These are phyloP conservation scores for Cherax quadricarinatus DNA, from an alignment of 1,140 invertebrate genomes.

Conservation along the genomic window DNA sequence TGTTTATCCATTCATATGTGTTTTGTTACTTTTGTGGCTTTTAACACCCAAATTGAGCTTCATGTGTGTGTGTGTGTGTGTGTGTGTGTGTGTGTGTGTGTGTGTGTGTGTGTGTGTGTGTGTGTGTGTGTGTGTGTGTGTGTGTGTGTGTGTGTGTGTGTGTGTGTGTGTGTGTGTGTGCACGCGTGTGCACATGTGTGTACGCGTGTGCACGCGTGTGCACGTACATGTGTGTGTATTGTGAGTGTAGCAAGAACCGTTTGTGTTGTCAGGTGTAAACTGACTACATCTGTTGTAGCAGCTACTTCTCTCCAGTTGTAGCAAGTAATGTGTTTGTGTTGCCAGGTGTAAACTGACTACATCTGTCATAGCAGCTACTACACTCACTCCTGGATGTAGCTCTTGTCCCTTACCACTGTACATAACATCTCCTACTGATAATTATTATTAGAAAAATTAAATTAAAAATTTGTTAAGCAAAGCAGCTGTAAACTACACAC, in stretches of 20 bases:
- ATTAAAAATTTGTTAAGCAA: neutral
- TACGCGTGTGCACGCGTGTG: too few species aligned
- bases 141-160: too few species aligned
- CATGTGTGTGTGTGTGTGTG: too few species aligned
- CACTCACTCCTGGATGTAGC: neutral
- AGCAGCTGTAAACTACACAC: neutral
- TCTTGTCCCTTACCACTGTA: neutral
- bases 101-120: too few species aligned
- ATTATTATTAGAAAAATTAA: neutral
- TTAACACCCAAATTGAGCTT: too few species aligned
- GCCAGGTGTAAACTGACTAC: neutral
- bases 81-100: too few species aligned
- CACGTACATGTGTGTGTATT: too few species aligned
- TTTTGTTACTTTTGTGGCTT: too few species aligned
- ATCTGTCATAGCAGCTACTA: neutral
- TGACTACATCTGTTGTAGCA: neutral
- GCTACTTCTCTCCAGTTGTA: neutral
- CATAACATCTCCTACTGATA: neutral
- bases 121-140: too few species aligned
- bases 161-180: too few species aligned
- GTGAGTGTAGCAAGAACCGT: neutral
- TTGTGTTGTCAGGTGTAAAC: neutral
- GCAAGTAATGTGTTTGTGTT: neutral
- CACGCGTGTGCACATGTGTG: too few species aligned
- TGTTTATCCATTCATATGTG: too few species aligned